Percentiles rank a stretch among this genome's conserved stretches.
These are phyloP conservation scores for Cyclophora albipunctata DNA, from an alignment of 2,888 invertebrate species.

Conservation along the genomic window DNA sequence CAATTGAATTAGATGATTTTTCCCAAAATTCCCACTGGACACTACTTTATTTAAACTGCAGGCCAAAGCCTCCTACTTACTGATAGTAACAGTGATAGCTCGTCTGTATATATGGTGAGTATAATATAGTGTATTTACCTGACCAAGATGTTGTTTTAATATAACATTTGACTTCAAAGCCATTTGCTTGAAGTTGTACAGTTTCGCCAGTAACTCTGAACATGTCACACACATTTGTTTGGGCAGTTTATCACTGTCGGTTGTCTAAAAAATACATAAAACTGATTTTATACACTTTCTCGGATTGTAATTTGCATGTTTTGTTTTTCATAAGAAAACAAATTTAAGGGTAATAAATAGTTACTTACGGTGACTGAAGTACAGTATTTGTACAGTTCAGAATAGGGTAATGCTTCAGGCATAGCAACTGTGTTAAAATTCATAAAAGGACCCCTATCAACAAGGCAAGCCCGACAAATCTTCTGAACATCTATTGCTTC, in stretches of 20 bases:
- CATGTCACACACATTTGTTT: conserved; percentile 62
- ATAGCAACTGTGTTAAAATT: conserved; percentile 57
- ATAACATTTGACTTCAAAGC: conserved; percentile 57
- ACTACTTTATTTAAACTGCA: too few species aligned
- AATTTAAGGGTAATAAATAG: too few species aligned
- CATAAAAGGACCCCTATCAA: conserved; percentile 53
- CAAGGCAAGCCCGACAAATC: conserved; percentile 63
- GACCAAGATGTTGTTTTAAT: conserved; percentile 47
- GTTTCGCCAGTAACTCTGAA: conserved; percentile 52
- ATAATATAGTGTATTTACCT: conserved; percentile 22
- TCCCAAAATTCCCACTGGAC: too few species aligned
- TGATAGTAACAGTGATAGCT: too few species aligned
- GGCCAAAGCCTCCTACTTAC: too few species aligned
- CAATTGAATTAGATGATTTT: too few species aligned
- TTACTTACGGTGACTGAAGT: conserved; percentile 61
- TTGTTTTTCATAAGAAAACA: too few species aligned
- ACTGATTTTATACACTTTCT: too few species aligned
- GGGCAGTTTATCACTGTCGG: conserved; percentile 52
- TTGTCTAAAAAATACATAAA: conserved; percentile 38
- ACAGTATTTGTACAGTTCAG: conserved; percentile 60
- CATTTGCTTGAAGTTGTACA: conserved; percentile 65
- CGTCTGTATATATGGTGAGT: too few species aligned
- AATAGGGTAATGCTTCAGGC: conserved; percentile 20
- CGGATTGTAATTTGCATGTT: too few species aligned
- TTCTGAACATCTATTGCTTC: conserved; percentile 47